These are phyloP conservation scores for Hemicrepidius hirtus DNA, from an alignment of 2,888 invertebrate genomes.

Conservation along the genomic window DNA sequence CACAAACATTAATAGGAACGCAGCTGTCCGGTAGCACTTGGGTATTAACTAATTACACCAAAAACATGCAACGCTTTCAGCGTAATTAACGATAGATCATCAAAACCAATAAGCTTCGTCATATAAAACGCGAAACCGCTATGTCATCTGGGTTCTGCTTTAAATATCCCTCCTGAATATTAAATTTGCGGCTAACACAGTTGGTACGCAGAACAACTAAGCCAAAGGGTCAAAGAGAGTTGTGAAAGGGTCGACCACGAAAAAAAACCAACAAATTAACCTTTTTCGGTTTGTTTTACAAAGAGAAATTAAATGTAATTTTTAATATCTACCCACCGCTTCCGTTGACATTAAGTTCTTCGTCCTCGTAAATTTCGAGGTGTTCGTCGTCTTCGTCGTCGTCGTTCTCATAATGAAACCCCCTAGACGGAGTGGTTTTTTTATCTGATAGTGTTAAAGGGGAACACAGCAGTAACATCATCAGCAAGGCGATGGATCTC, in stretches of 20 bases:
- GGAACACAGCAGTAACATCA: slow-evolving; percentile 69
- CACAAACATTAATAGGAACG: neutral
- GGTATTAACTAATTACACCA: neutral
- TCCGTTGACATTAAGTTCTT: slow-evolving; percentile 68
- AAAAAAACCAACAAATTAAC: neutral
- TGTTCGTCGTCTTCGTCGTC: slow-evolving; percentile 63
- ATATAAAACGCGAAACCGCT: neutral
- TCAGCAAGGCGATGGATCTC: slow-evolving; percentile 66
- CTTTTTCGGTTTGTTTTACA: slow-evolving; percentile 2
- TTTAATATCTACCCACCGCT: slow-evolving; percentile 66
- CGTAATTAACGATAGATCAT: slow-evolving; percentile 6
- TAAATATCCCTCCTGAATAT: neutral
- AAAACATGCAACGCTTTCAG: slow-evolving; percentile 5
- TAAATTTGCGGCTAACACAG: neutral
- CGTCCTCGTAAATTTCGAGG: slow-evolving; percentile 66
- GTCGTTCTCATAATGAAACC: slow-evolving; percentile 68
- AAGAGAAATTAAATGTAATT: neutral
- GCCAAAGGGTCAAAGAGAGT: neutral
- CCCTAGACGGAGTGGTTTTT: slow-evolving; percentile 65
- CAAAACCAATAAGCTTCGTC: neutral
- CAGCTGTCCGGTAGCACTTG: neutral
- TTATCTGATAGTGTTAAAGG: slow-evolving; percentile 67
- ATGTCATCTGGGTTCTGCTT: slow-evolving; percentile 1
- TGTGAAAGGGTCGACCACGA: neutral
- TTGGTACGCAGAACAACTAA: neutral